Evolutionary conservation across 1,140 invertebrate species (phyloP), one percentile per base, ranked within the genome.

Genomic region (Zaprionus nigranus): DNA sequence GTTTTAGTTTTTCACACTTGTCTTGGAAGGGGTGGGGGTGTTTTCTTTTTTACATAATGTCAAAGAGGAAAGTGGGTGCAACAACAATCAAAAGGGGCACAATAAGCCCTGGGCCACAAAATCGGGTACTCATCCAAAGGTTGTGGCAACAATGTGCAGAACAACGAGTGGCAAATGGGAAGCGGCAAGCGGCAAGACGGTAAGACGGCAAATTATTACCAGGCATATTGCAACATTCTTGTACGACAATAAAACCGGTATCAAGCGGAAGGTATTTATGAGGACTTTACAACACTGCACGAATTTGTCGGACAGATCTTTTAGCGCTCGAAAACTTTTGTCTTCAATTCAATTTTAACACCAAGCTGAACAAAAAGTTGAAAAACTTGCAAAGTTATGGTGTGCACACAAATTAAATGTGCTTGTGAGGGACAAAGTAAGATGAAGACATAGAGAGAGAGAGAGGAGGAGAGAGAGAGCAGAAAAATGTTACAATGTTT

Each of bases 211-310:
- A 90, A 90, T 82, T 90, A 90, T 85, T 76, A 76, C 81, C 79
- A 82, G 90, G 82, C 85, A 90, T 90, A 90, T 90, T 90, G 85
- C 85, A 90, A 90, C 85, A 90, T 90, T 90, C 85, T 90, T 90
- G 85, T 90, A 68, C 79, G 71, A 85, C 77, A 90, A 90, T 90
- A 90, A 90, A 90, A 90, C 77, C 46, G 46, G 46, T 51, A 51
- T 82, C 73, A 84, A 90, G 85, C 46, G 46, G 46, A 51, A 51
- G 20, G 46, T 51, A 51, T 51, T 51, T 51, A 51, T 51, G 46
- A 51, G 46, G 20, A 51, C 20, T 51, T 51, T 51, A 51, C 46
- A 51, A 51, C 20, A 51, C 46, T 51, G 46, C 9, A 51, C 20
- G 46, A 51, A 51, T 51, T 51, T 24, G 12, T 13, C 22, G 46